These are phyloP conservation scores for Drosophila ohnishii DNA, from an alignment of 1,140 invertebrate species.

Conservation along the genomic window DNA sequence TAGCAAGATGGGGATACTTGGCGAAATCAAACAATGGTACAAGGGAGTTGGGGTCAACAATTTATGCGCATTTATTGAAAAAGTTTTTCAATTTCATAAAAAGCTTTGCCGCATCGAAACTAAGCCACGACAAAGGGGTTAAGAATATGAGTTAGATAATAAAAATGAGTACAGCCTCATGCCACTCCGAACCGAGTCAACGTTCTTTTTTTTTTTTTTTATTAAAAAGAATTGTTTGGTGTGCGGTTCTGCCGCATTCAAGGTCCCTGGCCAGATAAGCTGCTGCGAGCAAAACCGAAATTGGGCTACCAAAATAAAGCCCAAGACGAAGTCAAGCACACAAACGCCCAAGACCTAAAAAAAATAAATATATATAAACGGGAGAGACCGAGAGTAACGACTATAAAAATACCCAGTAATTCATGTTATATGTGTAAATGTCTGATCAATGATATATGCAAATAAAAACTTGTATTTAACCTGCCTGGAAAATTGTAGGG, in stretches of 20 bases:
- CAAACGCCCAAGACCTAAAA: slow-evolving; percentile 48
- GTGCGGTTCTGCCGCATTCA: slow-evolving; percentile 24
- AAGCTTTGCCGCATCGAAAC: slow-evolving; percentile 60
- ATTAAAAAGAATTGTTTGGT: slow-evolving; percentile 49
- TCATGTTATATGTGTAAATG: too few species aligned
- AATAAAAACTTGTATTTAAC: too few species aligned
- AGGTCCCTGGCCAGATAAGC: slow-evolving; percentile 47
- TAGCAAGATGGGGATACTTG: slow-evolving; percentile 1
- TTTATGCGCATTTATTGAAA: slow-evolving; percentile 74
- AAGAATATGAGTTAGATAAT: slow-evolving; percentile 65
- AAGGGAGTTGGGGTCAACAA: slow-evolving; percentile 26
- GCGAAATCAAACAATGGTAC: slow-evolving; percentile 15
- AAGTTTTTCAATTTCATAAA: slow-evolving; percentile 76
- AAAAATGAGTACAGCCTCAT: slow-evolving; percentile 55
- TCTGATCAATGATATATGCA: too few species aligned
- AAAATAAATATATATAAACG: slow-evolving; percentile 39
- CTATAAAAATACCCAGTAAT: background rate
- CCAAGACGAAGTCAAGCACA: slow-evolving; percentile 53
- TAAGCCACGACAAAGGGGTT: slow-evolving; percentile 70
- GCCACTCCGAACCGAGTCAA: slow-evolving; percentile 8
- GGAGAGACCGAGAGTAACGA: background rate
- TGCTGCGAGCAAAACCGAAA: slow-evolving; percentile 59
- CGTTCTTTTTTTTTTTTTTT: slow-evolving; percentile 52
- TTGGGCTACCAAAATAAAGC: slow-evolving; percentile 70
- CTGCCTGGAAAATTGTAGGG: too few species aligned